Base-by-base conservation (phyloP, 1,140 invertebrate genomes). In the Saccostrea cuccullata region DNA sequence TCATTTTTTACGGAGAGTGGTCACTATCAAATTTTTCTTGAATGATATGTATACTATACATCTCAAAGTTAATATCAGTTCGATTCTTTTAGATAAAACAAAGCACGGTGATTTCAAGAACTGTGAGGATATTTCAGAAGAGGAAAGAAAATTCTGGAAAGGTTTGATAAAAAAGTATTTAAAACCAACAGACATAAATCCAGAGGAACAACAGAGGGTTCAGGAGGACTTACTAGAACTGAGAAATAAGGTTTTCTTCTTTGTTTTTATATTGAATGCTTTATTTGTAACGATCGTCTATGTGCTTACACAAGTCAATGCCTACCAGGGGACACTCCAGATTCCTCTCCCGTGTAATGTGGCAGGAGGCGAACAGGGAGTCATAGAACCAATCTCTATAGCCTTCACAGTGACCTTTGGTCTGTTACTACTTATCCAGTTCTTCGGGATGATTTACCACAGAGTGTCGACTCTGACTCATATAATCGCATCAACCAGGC, bases 171-270 rank as follows among this genome's bases (percentile, higher is more conserved):
- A 82, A 40, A 90, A 87, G 82, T 91, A 90, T 70, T 86, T 91
- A 85, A 91, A 87, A 58, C 93, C 92, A 15, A 20, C 88, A 67
- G 55, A 89, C 36, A 86, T 55, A 58, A 87, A 90, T 23, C 17
- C 47, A 17, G 56, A 87, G 26, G 30, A 92, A 55, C 36, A 92
- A 87, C 20, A 90, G 26, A 55, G 89, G 30, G 84, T 90, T 15
- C 97, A 97, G 92, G 95, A 96, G 94, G 97, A 98, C 95, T 96
- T 99, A 93, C 98, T 97, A 96, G 97, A 98, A 94, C 96, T 99
- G 92, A 96, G 98, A 94, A 98, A 99, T 95, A 97, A 97, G 93
- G 97, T 97, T 2, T 87, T 88, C 70, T 58, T 91, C 15, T 84
- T 91, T 26, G 91, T 91, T 82, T 89, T 90, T 60, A 86, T 92